These are phyloP conservation scores for Anas capensis DNA, from an alignment of 2,797 vertebrate genomes.

Conservation along the genomic window DNA sequence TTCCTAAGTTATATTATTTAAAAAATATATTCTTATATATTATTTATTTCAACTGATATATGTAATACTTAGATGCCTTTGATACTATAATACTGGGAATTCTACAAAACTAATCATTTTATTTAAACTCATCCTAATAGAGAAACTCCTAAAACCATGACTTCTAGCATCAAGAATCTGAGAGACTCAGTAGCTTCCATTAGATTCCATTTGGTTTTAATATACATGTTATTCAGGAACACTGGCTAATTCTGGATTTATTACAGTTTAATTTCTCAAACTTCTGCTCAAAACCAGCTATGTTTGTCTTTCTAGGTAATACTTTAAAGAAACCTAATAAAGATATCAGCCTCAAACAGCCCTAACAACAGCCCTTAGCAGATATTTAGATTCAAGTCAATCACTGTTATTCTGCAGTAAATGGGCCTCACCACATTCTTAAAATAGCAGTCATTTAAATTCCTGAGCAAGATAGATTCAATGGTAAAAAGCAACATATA, in stretches of 20 bases:
- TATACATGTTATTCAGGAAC: background rate
- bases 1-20: rapidly evolving
- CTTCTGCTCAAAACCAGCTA: background rate
- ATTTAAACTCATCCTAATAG: background rate
- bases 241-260: background rate
- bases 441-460: background rate
- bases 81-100: background rate
- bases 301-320: background rate
- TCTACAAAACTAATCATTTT: background rate
- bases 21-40: background rate
- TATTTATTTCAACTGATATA: background rate
- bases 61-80: background rate
- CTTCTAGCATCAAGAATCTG: background rate
- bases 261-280: background rate
- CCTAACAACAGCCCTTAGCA: background rate
- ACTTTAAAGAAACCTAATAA: background rate
- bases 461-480: background rate
- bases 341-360: background rate
- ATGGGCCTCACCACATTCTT: background rate
- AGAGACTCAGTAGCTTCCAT: background rate
- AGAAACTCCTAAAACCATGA: background rate
- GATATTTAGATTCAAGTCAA: background rate
- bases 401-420: background rate
- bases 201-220: background rate
- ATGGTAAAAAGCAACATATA: background rate